phyloP scores from a whole-genome alignment of 2,888 invertebrate species.

The Heliconius hortense region DNA sequence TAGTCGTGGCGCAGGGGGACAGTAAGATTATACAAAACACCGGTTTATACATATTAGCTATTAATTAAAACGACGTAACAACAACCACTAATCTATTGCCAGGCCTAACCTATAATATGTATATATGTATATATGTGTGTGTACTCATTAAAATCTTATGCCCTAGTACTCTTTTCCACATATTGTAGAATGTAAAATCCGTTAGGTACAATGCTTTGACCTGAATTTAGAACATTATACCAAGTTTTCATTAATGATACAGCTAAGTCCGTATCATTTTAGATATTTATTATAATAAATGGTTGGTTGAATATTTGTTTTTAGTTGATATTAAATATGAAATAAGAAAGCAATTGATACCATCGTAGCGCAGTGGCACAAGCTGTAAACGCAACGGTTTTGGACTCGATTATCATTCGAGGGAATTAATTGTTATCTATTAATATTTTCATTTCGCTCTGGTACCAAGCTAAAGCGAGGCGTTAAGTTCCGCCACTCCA shows the following conservation, averaged over 20 bases:
- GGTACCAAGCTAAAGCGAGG: background rate
- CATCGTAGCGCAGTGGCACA: too few species aligned
- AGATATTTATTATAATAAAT: slow-evolving; percentile 15
- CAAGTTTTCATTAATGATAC: slow-evolving; percentile 16
- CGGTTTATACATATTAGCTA: background rate
- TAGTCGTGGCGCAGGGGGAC: too few species aligned
- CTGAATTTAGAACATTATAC: slow-evolving; percentile 24
- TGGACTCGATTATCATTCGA: too few species aligned
- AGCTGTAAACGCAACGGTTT: too few species aligned
- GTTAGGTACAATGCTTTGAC: slow-evolving; percentile 25
- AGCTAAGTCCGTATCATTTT: slow-evolving; percentile 17
- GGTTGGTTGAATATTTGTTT: background rate
- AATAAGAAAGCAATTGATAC: background rate
- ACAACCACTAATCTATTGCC: slow-evolving; percentile 20
- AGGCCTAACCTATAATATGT: slow-evolving; percentile 8
- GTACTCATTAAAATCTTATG: slow-evolving; percentile 37
- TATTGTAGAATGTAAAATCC: slow-evolving; percentile 30
- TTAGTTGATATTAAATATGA: background rate
- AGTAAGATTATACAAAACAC: background rate
- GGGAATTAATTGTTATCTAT: background rate
- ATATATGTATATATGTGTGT: too few species aligned
- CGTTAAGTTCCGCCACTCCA: background rate
- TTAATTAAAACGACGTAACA: slow-evolving; percentile 13
- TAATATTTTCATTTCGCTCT: background rate
- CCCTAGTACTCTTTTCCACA: slow-evolving; percentile 32